A percentile compares a stretch with the other conserved stretches of the same genome.
Conservation (phyloP, 2,113 vertebrate genomes). For the Xiphophorus couchianus region DNA sequence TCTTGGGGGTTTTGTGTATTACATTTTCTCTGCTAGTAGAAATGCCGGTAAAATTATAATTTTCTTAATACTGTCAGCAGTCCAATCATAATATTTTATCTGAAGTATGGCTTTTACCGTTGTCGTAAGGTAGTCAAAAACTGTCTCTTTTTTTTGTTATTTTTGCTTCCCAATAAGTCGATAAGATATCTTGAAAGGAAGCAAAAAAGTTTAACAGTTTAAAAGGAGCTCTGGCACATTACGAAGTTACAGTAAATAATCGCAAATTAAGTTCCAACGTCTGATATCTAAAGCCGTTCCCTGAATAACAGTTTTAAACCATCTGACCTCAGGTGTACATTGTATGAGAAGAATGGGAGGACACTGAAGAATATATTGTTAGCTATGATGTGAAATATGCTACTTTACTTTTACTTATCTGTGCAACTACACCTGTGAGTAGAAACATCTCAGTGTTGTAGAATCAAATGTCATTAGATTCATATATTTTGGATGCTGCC, state of each 20-base stretch:
- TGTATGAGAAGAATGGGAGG: slow-evolving; percentile 43
- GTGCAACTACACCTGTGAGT: slow-evolving; percentile 63
- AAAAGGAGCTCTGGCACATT: slow-evolving; percentile 15
- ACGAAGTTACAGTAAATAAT: slow-evolving; percentile 19
- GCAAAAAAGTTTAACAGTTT: background rate
- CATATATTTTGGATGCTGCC: slow-evolving; percentile 20
- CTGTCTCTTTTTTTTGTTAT: background rate
- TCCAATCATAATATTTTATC: slow-evolving; percentile 5
- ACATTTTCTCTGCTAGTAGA: background rate
- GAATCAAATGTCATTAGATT: slow-evolving; percentile 49
- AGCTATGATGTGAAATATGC: slow-evolving; percentile 62
- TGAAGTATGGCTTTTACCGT: slow-evolving; percentile 47
- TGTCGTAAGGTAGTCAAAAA: slow-evolving; percentile 16
- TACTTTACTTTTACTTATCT: slow-evolving; percentile 53
- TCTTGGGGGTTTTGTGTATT: background rate
- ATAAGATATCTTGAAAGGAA: background rate
- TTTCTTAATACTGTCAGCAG: background rate
- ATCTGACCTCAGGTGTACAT: slow-evolving; percentile 49
- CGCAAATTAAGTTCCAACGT: slow-evolving; percentile 45
- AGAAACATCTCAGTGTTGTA: slow-evolving; percentile 67
- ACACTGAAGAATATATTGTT: slow-evolving; percentile 38
- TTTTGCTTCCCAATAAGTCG: slow-evolving; percentile 21
- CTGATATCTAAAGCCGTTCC: slow-evolving; percentile 53
- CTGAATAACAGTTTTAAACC: slow-evolving; percentile 57
- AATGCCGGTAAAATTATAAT: background rate